Evolutionary conservation across 2,888 invertebrate genomes (phyloP).

Genomic region (Cloeon dipterum): DNA sequence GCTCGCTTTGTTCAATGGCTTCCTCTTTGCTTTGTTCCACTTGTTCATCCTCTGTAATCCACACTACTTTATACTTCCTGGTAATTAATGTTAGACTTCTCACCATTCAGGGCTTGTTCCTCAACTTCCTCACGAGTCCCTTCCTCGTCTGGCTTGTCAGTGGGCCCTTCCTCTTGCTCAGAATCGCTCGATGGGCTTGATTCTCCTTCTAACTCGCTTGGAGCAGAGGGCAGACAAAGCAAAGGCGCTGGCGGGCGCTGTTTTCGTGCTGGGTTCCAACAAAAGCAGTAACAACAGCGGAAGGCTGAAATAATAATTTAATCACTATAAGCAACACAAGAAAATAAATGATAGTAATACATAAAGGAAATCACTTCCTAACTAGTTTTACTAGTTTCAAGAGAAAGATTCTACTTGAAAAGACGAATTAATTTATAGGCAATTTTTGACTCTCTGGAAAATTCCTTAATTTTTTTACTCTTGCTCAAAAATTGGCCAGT

Average conservation of each 20-base stretch:
- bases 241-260: conserved; percentile 55
- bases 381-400: neutral
- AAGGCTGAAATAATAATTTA: conserved; percentile 31
- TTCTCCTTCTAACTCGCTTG: conserved; percentile 21
- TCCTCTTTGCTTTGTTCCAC: too few species aligned
- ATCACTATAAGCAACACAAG: neutral
- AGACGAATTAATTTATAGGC: too few species aligned
- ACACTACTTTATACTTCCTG: too few species aligned
- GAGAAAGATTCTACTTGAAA: neutral
- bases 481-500: too few species aligned
- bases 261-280: conserved; percentile 71
- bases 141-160: conserved; percentile 5
- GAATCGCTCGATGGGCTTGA: conserved; percentile 10
- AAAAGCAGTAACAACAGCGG: conserved; percentile 75
- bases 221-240: conserved; percentile 9
- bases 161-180: conserved; percentile 6
- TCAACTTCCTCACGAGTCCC: conserved; percentile 1
- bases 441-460: too few species aligned
- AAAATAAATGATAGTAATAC: neutral
- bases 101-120: neutral
- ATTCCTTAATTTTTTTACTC: too few species aligned
- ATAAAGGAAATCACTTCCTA: neutral
- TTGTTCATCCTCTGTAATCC: too few species aligned
- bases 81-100: too few species aligned
- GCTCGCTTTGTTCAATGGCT: too few species aligned